Evolutionary conservation across 2,797 vertebrate species (phyloP), one percentile per base, ranked within the genome.

Genomic region (Alfaro cultratus): DNA sequence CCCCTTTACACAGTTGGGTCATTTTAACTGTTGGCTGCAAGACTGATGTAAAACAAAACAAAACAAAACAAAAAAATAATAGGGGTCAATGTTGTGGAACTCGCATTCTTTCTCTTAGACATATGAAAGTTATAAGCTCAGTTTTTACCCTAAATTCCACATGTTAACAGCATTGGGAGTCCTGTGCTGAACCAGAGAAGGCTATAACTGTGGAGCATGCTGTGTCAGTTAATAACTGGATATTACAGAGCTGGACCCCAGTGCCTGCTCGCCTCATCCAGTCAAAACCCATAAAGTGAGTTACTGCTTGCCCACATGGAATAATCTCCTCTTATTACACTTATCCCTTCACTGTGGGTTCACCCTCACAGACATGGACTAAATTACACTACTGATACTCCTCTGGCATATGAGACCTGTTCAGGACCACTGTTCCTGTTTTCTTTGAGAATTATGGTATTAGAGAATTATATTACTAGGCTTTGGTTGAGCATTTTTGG

Each of bases 251-350:
- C 85, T 81, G 90, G 89, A 92, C 87, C 90, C 87, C 85, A 53
- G 84, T 39, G 90, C 85, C 89, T 89, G 91, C 77, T 89, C 86
- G 77, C 86, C 87, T 92, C 89, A 89, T 92, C 85, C 86, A 90
- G 86, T 84, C 86, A 85, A 74, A 90, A 85, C 87, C 85, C 80
- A 88, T 92, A 93, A 95, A 94, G 88, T 87, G 83, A 92, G 93
- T 92, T 91, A 85, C 82, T 83, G 88, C 80, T 85, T 68, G 78
- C 84, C 92, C 76, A 53, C 86, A 85, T 86, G 86, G 92, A 92
- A 87, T 95, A 92, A 93, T 92, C 91, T 90, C 81, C 80, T 91
- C 87, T 91, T 90, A 90, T 93, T 95, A 91, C 89, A 88, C 86
- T 87, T 91, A 88, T 90, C 85, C 86, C 78, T 83, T 91, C 39